Percentiles rank a stretch among this genome's conserved stretches.
phyloP scores from a whole-genome alignment of 2,113 vertebrate species.

The Ciconia stormi region DNA sequence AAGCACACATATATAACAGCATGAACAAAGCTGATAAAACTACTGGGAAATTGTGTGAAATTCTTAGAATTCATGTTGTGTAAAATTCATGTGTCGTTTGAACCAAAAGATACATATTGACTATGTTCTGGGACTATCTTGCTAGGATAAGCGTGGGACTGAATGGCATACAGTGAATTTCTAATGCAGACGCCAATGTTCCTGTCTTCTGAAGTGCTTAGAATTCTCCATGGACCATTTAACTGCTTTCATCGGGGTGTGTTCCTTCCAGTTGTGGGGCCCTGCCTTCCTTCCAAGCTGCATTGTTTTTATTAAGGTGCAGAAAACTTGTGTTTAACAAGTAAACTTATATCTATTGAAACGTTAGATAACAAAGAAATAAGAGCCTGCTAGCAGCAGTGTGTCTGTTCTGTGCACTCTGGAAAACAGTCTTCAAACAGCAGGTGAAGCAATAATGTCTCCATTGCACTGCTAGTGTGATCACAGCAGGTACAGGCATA shows the following conservation, averaged over 20 bases:
- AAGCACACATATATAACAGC: background rate
- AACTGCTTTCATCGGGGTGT: background rate
- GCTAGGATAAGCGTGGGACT: background rate
- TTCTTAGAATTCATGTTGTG: background rate
- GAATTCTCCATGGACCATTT: background rate
- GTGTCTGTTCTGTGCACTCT: background rate
- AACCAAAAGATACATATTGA: background rate
- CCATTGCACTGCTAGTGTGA: background rate
- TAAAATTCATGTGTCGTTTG: background rate
- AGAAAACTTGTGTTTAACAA: background rate
- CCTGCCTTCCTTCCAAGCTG: background rate
- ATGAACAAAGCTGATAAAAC: background rate
- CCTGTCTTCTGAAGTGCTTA: background rate
- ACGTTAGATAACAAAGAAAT: background rate
- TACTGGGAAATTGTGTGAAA: background rate
- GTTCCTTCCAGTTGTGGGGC: background rate
- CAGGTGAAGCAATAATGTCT: background rate
- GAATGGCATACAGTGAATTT: background rate
- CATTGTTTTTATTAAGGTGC: background rate
- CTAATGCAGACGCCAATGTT: background rate
- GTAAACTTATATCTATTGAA: background rate
- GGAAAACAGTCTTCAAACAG: background rate
- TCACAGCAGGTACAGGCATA: background rate
- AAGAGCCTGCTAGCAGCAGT: background rate
- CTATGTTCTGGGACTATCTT: fast-evolving